Conservation (phyloP, 2,113 vertebrate species). For the Conger conger region DNA sequence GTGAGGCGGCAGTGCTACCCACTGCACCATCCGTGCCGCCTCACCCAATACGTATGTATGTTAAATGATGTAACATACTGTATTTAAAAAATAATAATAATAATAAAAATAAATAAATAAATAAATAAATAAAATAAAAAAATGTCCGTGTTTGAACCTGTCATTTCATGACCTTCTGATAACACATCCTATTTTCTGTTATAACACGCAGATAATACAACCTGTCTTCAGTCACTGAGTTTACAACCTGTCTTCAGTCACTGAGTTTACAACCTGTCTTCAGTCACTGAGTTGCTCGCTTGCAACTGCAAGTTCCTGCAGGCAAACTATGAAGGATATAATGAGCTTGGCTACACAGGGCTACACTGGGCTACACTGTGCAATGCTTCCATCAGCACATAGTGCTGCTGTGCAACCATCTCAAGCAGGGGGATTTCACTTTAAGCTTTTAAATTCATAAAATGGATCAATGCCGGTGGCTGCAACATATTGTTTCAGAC, state of each 20-base stretch:
- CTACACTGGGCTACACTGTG: neutral
- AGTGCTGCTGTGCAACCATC: no score
- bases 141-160: neutral
- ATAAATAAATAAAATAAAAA: no score
- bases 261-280: neutral
- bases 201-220: neutral
- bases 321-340: neutral
- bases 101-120: no score
- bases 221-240: neutral
- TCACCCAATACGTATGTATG: no score
- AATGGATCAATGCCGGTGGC: no score
- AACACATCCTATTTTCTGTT: neutral
- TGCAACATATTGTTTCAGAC: no score
- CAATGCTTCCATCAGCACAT: neutral
- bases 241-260: neutral
- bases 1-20: no score
- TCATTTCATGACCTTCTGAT: neutral
- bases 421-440: no score
- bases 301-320: neutral
- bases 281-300: neutral
- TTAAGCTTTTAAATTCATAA: no score
- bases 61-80: neutral
- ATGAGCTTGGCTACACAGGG: no score
- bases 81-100: neutral
- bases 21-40: no score